Conservation (phyloP, 2,888 invertebrate genomes). For the Stictocephala bisonia region DNA sequence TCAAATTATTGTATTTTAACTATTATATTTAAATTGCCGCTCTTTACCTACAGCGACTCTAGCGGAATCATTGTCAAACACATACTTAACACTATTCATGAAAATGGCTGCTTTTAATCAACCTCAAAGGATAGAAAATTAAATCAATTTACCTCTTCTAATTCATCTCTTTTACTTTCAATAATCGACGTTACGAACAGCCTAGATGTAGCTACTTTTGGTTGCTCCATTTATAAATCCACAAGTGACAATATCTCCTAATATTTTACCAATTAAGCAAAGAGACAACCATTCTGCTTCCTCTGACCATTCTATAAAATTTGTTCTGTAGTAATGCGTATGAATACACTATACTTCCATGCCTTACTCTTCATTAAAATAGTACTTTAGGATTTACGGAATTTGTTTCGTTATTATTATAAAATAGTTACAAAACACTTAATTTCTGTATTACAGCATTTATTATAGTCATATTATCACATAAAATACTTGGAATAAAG, state of each 20-base stretch:
- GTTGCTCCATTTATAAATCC: constrained; percentile 64
- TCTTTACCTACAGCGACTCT: constrained; percentile 42
- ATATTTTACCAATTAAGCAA: constrained; percentile 20
- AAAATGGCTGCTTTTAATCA: constrained; percentile 51
- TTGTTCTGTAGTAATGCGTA: constrained; percentile 45
- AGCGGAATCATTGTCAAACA: constrained; percentile 37
- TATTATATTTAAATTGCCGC: constrained; percentile 39
- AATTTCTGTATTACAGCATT: too few species aligned
- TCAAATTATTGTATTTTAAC: too few species aligned
- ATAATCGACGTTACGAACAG: constrained; percentile 84
- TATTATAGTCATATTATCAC: too few species aligned
- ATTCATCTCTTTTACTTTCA: constrained; percentile 86
- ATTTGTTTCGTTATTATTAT: too few species aligned
- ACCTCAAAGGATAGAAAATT: constrained; percentile 61
- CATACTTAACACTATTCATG: constrained; percentile 54
- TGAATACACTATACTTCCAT: constrained; percentile 27
- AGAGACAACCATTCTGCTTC: constrained; percentile 35
- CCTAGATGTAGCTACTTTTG: constrained; percentile 70
- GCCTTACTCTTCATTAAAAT: constrained; percentile 17
- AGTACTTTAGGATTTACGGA: too few species aligned
- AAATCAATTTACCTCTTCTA: constrained; percentile 82
- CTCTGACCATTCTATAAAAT: constrained; percentile 35
- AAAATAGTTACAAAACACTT: too few species aligned
- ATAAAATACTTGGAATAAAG: too few species aligned
- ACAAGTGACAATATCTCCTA: constrained; percentile 27